Conservation (phyloP, 2,113 vertebrate species). For the Sphyrna mokarran region DNA sequence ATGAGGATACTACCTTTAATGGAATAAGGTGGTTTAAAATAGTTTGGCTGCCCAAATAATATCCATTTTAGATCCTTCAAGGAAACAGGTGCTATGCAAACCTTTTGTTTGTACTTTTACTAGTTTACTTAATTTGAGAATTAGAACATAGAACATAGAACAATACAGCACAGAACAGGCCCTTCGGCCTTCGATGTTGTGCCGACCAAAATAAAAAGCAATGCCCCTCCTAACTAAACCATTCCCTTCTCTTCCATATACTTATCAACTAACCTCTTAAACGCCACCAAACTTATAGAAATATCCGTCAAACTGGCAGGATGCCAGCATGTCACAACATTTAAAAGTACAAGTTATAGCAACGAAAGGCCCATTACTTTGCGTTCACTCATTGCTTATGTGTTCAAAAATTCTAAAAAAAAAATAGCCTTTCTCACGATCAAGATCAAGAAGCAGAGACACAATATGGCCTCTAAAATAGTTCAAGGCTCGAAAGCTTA, state of each 20-base stretch:
- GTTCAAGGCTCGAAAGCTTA: too few species aligned
- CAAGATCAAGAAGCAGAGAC: background rate
- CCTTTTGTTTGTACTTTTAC: background rate
- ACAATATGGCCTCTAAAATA: background rate
- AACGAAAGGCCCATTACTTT: background rate
- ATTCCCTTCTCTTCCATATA: too few species aligned
- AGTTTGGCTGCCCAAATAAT: background rate
- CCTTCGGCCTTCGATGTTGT: too few species aligned
- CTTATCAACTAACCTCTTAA: too few species aligned
- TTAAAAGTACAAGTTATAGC: background rate
- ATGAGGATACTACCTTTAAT: background rate
- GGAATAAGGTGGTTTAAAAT: background rate
- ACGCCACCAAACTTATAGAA: too few species aligned
- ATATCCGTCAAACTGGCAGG: background rate
- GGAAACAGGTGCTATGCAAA: background rate
- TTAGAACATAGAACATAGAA: too few species aligned
- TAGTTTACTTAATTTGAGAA: background rate
- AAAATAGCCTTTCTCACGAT: background rate
- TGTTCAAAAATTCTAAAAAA: background rate
- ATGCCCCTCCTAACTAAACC: too few species aligned
- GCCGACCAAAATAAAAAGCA: too few species aligned
- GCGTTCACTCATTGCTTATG: background rate
- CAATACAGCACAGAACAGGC: too few species aligned
- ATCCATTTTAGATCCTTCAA: background rate
- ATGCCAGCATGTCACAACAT: background rate